Conservation (phyloP, 1,140 invertebrate genomes). For the Panagrolaimus sp. region DNA sequence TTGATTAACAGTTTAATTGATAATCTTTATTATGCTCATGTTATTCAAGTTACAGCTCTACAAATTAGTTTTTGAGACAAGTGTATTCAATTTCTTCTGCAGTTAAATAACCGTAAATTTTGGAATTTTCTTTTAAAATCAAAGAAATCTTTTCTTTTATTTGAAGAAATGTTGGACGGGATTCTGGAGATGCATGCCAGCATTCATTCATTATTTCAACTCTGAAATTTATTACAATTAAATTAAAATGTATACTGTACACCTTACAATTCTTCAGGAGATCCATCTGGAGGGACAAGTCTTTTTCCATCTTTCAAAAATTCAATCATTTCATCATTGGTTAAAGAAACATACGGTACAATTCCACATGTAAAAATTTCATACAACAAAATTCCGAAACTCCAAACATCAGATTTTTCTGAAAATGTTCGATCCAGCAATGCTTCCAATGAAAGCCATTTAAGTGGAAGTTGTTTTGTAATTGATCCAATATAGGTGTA, state of each 20-base stretch:
- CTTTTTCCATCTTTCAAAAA: background rate
- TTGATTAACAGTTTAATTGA: too few species aligned
- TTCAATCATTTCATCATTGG: constrained; percentile 9
- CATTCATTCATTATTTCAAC: background rate
- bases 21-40: too few species aligned
- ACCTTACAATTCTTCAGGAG: background rate
- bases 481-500: background rate
- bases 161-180: background rate
- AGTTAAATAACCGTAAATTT: constrained; percentile 9
- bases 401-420: constrained; percentile 3
- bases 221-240: background rate
- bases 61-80: too few species aligned
- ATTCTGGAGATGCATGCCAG: background rate
- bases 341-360: constrained; percentile 2
- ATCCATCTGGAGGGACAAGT: background rate
- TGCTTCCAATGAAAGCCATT: constrained; percentile 7
- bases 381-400: background rate
- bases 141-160: background rate
- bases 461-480: constrained; percentile 1
- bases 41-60: too few species aligned
- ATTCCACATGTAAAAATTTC: constrained; percentile 10
- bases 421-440: background rate
- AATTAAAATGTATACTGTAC: background rate
- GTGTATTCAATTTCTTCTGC: too few species aligned
- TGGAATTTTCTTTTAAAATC: background rate